Percentiles rank a stretch among this genome's conserved stretches.
Conservation (phyloP, 2,113 vertebrate genomes). For the Rostratula benghalensis region DNA sequence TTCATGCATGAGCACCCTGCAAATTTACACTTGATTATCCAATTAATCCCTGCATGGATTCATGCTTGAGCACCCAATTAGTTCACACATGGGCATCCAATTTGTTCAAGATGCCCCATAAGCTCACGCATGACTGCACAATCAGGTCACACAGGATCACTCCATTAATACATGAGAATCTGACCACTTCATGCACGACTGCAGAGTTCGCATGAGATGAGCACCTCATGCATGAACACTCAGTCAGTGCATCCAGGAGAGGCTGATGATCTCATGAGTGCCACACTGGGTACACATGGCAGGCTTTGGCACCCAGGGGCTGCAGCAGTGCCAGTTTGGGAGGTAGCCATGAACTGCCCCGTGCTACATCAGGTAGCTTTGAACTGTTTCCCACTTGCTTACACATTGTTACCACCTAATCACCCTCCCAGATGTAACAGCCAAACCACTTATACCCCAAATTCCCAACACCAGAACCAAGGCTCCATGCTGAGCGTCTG, state of each 20-base stretch:
- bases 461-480: background rate
- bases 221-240: background rate
- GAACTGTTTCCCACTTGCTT: background rate
- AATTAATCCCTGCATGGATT: constrained; percentile 13
- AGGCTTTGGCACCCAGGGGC: background rate
- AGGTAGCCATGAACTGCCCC: background rate
- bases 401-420: background rate
- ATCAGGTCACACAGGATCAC: background rate
- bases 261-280: background rate
- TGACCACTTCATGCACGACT: background rate
- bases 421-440: background rate
- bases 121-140: background rate
- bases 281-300: fast-evolving
- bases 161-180: background rate
- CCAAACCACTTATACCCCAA: background rate
- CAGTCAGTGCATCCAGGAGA: background rate
- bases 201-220: background rate
- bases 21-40: background rate
- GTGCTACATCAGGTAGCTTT: background rate
- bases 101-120: background rate
- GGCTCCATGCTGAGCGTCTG: background rate
- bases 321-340: background rate
- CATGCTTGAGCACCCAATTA: background rate
- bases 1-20: background rate
- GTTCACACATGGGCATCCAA: background rate